Conservation (phyloP, 2,797 vertebrate species). For the Pseudomugil gertrudae region DNA sequence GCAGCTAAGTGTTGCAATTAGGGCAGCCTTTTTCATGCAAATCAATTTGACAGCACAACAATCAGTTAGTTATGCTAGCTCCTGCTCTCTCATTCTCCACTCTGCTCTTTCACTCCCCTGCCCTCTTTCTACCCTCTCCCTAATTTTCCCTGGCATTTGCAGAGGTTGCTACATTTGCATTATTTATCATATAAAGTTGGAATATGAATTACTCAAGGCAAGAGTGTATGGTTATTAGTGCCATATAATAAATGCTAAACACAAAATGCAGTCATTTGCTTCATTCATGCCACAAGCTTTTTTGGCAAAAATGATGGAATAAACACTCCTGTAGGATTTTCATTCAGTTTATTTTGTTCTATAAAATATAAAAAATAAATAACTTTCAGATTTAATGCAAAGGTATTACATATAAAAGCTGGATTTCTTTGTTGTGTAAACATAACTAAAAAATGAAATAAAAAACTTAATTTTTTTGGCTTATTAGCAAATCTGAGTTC, state of each 20-base stretch:
- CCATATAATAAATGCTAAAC: slow-evolving; percentile 76
- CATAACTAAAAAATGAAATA: background rate
- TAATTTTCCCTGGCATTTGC: slow-evolving; percentile 80
- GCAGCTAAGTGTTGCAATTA: slow-evolving; percentile 87
- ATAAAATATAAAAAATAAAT: background rate
- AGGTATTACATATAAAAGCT: background rate
- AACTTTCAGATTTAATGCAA: background rate
- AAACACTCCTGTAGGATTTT: background rate
- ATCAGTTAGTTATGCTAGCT: slow-evolving; percentile 81
- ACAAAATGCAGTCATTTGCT: slow-evolving; percentile 72
- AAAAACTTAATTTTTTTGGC: background rate
- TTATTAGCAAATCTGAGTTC: background rate
- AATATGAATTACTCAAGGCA: slow-evolving; percentile 65
- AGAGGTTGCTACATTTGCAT: slow-evolving; percentile 81
- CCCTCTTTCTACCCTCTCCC: slow-evolving; percentile 59
- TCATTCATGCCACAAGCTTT: slow-evolving; percentile 54
- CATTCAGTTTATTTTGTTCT: background rate
- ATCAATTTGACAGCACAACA: slow-evolving; percentile 86
- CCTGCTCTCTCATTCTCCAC: slow-evolving; percentile 62
- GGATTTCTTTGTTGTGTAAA: background rate
- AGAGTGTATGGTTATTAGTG: slow-evolving; percentile 71
- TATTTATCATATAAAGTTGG: slow-evolving; percentile 83
- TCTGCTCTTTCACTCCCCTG: slow-evolving; percentile 51
- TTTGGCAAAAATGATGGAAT: slow-evolving; percentile 3
- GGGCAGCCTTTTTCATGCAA: slow-evolving; percentile 84